phyloP scores from a whole-genome alignment of 2,797 vertebrate species.

The Sparus aurata region DNA sequence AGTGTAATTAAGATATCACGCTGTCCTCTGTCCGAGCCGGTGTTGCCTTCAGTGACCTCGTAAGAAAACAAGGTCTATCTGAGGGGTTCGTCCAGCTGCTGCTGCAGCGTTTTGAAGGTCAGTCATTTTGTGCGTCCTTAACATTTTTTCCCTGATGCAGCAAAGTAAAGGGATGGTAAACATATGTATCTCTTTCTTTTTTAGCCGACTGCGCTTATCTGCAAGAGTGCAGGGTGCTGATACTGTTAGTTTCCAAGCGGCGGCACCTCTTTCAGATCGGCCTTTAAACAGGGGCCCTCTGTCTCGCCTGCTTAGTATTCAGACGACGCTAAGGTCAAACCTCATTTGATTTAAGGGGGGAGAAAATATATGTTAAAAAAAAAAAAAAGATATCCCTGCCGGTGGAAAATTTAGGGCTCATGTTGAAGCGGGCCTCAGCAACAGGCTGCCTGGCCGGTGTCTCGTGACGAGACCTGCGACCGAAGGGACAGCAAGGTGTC shows the following conservation, averaged over 20 bases:
- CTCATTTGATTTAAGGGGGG: constrained; percentile 66
- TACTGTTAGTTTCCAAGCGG: constrained; percentile 66
- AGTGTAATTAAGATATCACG: constrained; percentile 17
- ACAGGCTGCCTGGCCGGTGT: constrained; percentile 19
- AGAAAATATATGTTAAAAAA: constrained; percentile 37
- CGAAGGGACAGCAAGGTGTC: constrained; percentile 33
- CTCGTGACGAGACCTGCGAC: constrained; percentile 21
- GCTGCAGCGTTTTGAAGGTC: constrained; percentile 75
- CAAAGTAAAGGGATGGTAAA: constrained; percentile 71
- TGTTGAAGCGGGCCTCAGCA: constrained; percentile 35
- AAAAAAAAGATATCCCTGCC: constrained; percentile 19
- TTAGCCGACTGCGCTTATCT: constrained; percentile 74
- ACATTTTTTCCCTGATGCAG: constrained; percentile 72
- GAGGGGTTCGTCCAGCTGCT: constrained; percentile 51
- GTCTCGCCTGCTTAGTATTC: constrained; percentile 70
- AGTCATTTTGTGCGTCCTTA: constrained; percentile 65
- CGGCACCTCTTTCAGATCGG: constrained; percentile 57
- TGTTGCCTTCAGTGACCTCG: constrained; percentile 12
- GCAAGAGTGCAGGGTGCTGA: constrained; percentile 71
- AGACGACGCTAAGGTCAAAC: constrained; percentile 64
- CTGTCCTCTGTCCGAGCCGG: constrained; percentile 18
- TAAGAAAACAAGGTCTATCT: constrained; percentile 37
- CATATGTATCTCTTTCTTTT: constrained; percentile 73
- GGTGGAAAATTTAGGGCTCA: constrained; percentile 33
- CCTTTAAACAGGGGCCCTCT: constrained; percentile 51